Evolutionary conservation across 2,113 vertebrate genomes (phyloP), one percentile per base, ranked within the genome.

Genomic region (Stomatorhinus ivindoensis): DNA sequence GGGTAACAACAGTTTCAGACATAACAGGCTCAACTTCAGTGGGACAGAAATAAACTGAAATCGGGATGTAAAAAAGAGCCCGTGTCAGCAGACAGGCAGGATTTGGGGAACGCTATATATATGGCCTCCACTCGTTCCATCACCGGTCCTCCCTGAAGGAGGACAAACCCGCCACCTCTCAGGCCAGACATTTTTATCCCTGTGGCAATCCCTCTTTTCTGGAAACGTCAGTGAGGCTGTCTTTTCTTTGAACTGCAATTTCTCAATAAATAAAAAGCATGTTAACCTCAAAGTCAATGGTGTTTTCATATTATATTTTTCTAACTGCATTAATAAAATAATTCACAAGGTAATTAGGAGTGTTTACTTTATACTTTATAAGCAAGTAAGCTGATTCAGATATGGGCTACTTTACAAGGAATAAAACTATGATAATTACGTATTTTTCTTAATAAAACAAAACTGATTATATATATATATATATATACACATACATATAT

Each of bases 1-100:
- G 48, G 11, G n/a, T 55, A 31, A 50, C 27, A 19, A 42, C 73
- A 83, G 88, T 35, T 19, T 51, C 50, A 46, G 31, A n/a, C 76
- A 58, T 31, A 50, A 46, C 76, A 86, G 89, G 53, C 84, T 76
- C 48, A 39, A 19, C 85, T 35, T 87, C 27, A 24, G 35, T 27
- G 11, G 73, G 80, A 48, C 50, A 58, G 83, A 89, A 89, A 86
- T 89, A 89, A 89, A 84, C 53, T 35, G n/a, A 61, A 86, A 86
- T 42, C n/a, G 82, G 42, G 27, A 42, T 58, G 42, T 35, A 51
- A 46, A 69, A 61, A 24, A 35, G n/a, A 46, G 15, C 17, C 55
- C 3, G 53, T 27, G 82, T 47, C 46, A 65, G 89, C 35, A 47
- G 2, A 44, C n/a, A 58, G 17, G 50, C 53, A 39, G 6, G n/a